Conservation (phyloP, 2,797 vertebrate genomes). For the Anisognathus igniventris region DNA sequence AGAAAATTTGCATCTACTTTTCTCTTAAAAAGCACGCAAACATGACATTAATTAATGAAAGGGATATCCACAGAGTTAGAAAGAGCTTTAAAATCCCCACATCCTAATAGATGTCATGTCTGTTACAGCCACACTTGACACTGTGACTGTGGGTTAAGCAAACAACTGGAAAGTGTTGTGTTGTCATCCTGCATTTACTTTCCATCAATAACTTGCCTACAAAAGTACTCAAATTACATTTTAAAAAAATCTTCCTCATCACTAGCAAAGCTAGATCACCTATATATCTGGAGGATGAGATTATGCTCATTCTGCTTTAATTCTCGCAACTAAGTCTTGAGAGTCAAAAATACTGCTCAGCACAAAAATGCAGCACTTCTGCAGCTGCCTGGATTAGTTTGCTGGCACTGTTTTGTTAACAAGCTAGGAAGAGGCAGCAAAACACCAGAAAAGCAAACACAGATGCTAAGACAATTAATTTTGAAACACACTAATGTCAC, state of each 20-base stretch:
- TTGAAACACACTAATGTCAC: neutral
- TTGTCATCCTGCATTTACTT: neutral
- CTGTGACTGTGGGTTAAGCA: neutral
- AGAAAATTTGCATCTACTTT: neutral
- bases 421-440: neutral
- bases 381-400: constrained; percentile 15
- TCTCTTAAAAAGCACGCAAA: neutral
- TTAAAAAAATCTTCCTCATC: neutral
- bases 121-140: neutral
- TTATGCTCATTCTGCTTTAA: neutral
- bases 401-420: constrained; percentile 26
- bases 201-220: neutral
- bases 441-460: neutral
- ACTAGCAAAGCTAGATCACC: neutral
- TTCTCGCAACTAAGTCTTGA: neutral
- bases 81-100: neutral
- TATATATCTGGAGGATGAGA: neutral
- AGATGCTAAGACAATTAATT: neutral
- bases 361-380: neutral
- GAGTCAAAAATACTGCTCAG: neutral
- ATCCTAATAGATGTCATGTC: neutral
- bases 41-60: neutral
- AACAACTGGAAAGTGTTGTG: neutral
- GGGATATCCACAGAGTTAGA: neutral
- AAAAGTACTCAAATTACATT: neutral